Percentiles rank a stretch among this genome's conserved stretches.
Conservation (phyloP, 1,140 invertebrate genomes). For the Charaxes varanes region DNA sequence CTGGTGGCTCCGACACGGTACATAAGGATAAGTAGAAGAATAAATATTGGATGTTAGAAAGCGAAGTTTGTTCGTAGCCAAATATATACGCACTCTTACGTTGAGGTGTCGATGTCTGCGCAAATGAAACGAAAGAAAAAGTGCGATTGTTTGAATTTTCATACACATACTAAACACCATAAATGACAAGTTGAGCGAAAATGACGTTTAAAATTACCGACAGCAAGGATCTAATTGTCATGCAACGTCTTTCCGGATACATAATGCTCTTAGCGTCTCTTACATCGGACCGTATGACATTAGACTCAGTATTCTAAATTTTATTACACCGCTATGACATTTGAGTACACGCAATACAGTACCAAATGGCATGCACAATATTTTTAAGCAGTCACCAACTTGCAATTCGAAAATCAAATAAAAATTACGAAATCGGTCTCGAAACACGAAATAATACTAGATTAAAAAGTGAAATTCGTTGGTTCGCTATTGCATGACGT, state of each 20-base stretch:
- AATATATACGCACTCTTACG: constrained; percentile 44
- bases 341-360: constrained; percentile 3
- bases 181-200: constrained; percentile 6
- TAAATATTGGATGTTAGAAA: constrained; percentile 71
- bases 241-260: constrained; percentile 9
- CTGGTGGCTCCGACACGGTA: constrained; percentile 38
- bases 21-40: constrained; percentile 68
- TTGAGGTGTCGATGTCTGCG: constrained; percentile 47
- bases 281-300: constrained; percentile 12
- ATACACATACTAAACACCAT: constrained; percentile 24
- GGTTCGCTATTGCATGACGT: constrained; percentile 46
- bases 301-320: constrained; percentile 6
- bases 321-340: constrained; percentile 6
- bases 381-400: neutral
- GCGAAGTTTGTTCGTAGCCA: constrained; percentile 57
- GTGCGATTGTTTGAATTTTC: constrained; percentile 68
- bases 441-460: constrained; percentile 7
- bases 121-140: constrained; percentile 72
- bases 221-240: constrained; percentile 14
- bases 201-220: constrained; percentile 2
- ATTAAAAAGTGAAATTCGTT: constrained; percentile 30
- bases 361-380: neutral
- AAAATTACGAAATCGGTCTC: constrained; percentile 2
- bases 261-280: constrained; percentile 10
- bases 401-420: neutral